Conservation (phyloP, 2,113 vertebrate species). For the Nanorana parkeri region DNA sequence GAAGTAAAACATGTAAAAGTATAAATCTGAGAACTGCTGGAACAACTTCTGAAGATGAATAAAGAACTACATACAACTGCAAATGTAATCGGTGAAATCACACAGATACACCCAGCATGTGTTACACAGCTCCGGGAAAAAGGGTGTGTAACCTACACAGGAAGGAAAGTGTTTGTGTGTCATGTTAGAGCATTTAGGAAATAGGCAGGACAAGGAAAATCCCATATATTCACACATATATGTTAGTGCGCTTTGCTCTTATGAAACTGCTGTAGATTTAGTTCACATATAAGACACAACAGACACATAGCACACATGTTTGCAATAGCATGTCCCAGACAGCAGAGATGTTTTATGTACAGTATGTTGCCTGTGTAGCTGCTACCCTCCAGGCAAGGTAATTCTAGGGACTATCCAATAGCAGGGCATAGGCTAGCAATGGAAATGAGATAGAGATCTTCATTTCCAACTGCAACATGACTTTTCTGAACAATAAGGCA, state of each 20-base stretch:
- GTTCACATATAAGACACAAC: not conserved
- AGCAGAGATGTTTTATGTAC: not conserved
- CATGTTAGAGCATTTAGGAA: not conserved
- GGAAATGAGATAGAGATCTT: too few species aligned
- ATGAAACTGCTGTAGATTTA: too few species aligned
- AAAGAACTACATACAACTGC: slow-evolving; percentile 1
- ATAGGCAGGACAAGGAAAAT: not conserved
- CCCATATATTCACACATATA: not conserved
- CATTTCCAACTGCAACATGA: too few species aligned
- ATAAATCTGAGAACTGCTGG: not conserved
- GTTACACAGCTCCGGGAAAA: slow-evolving; percentile 36
- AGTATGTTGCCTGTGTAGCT: not conserved
- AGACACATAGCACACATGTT: too few species aligned
- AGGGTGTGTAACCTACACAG: slow-evolving; percentile 47
- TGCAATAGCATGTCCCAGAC: not conserved
- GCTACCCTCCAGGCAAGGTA: slow-evolving; percentile 2
- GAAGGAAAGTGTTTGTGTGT: slow-evolving; percentile 48
- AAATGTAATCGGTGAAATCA: slow-evolving; percentile 10
- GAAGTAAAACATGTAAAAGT: not conserved
- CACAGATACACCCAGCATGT: slow-evolving; percentile 31
- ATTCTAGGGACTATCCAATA: not conserved
- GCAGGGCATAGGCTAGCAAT: too few species aligned
- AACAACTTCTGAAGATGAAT: not conserved
- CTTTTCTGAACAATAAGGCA: too few species aligned
- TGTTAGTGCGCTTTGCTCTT: not conserved